Evolutionary conservation across 2,113 vertebrate genomes (phyloP).

Genomic region (Trematocara stigmaticum): DNA sequence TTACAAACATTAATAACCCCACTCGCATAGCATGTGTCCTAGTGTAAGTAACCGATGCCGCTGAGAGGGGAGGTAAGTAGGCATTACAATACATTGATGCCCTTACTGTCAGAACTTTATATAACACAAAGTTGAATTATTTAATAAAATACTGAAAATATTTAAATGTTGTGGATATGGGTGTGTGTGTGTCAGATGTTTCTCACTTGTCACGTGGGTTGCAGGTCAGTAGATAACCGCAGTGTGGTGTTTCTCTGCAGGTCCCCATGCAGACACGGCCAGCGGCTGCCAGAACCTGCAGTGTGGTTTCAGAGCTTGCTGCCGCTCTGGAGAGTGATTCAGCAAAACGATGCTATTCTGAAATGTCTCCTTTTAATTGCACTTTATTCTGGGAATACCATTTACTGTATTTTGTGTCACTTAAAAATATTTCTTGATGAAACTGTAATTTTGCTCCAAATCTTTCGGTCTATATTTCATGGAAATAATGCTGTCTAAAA

Average conservation of each 20-base stretch:
- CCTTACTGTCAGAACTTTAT: background rate
- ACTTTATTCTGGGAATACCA: conserved; percentile 82
- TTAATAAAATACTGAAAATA: background rate
- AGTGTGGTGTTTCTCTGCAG: conserved; percentile 71
- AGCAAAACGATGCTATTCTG: conserved; percentile 41
- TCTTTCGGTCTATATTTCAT: conserved; percentile 31
- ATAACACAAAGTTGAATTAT: background rate
- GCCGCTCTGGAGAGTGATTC: conserved; percentile 94
- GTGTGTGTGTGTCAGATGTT: background rate
- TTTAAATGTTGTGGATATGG: background rate
- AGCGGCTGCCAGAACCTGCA: conserved; percentile 99
- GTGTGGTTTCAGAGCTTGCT: conserved; percentile 98
- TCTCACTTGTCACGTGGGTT: background rate
- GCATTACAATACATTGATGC: background rate
- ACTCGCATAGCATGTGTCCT: conserved; percentile 29
- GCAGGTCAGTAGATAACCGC: background rate
- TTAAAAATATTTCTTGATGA: conserved; percentile 42
- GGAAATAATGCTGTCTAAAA: conserved; percentile 22
- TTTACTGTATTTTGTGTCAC: conserved; percentile 57
- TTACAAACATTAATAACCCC: conserved; percentile 32
- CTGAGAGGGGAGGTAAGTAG: conserved; percentile 58
- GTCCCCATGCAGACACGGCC: conserved; percentile 94
- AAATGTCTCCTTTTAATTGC: conserved; percentile 78
- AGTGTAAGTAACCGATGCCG: conserved; percentile 31
- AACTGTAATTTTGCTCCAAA: conserved; percentile 36